Evolutionary conservation across 1,140 invertebrate genomes (phyloP).

Genomic region (Drosophila neocordata): DNA sequence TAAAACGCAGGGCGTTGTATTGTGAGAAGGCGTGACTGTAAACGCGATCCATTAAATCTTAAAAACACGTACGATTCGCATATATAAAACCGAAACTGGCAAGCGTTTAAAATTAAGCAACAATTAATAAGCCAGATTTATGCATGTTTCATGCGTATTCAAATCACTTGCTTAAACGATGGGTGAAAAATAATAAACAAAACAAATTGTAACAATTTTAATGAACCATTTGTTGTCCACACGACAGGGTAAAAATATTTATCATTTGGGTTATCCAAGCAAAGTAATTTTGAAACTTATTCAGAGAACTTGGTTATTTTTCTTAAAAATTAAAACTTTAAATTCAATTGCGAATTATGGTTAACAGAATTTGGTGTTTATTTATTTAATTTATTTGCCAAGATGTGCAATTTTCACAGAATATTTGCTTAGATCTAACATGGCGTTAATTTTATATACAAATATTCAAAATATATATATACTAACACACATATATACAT

Average conservation of each 20-base stretch:
- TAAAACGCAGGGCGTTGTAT: slow-evolving; percentile 27
- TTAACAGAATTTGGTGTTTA: background rate
- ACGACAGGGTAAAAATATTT: background rate
- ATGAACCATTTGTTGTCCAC: slow-evolving; percentile 19
- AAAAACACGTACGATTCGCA: slow-evolving; percentile 53
- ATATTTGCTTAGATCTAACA: slow-evolving; percentile 43
- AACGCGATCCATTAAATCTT: slow-evolving; percentile 18
- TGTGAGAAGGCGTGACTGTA: background rate
- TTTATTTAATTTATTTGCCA: slow-evolving; percentile 56
- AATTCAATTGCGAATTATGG: slow-evolving; percentile 14
- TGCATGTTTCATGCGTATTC: slow-evolving; percentile 32
- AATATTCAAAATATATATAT: background rate
- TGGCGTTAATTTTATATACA: slow-evolving; percentile 33
- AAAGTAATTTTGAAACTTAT: too few relatives aligned
- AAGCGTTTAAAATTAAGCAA: slow-evolving; percentile 35
- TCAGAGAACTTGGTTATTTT: too few relatives aligned
- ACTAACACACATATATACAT: slow-evolving; percentile 13
- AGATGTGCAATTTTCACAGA: slow-evolving; percentile 25
- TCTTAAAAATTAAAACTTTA: too few relatives aligned
- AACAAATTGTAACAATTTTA: slow-evolving; percentile 62
- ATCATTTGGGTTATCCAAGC: background rate
- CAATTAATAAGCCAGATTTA: slow-evolving; percentile 48
- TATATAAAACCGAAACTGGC: slow-evolving; percentile 26
- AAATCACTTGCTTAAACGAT: slow-evolving; percentile 11
- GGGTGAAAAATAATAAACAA: slow-evolving; percentile 23